Conservation (phyloP, 2,888 invertebrate genomes). For the Agrotis segetum region DNA sequence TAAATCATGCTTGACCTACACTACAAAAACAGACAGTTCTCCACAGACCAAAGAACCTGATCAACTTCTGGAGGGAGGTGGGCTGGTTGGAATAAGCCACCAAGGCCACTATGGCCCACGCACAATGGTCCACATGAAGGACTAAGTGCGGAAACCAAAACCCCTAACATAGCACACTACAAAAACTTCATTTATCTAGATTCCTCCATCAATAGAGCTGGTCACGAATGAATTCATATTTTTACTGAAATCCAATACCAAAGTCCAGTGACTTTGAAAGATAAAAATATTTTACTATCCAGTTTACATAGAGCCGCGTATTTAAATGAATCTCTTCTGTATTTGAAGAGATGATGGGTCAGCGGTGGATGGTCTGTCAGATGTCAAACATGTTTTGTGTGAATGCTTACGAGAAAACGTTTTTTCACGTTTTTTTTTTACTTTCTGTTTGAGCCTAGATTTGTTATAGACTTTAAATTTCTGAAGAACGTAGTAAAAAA, state of each 20-base stretch:
- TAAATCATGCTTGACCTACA: not conserved
- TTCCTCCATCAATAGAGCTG: constrained; percentile 4
- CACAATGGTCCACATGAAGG: no score
- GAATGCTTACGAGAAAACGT: not conserved
- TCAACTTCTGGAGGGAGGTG: no score
- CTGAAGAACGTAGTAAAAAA: no score
- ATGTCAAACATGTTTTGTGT: constrained; percentile 11
- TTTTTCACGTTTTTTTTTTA: constrained; percentile 3
- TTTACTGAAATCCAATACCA: constrained; percentile 48
- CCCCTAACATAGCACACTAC: no score
- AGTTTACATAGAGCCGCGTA: constrained; percentile 26
- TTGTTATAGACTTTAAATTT: not conserved
- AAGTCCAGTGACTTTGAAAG: constrained; percentile 54
- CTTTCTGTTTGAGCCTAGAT: constrained; percentile 1
- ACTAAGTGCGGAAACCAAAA: no score
- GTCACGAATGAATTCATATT: constrained; percentile 34
- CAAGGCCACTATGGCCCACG: no score
- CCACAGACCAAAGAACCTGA: no score
- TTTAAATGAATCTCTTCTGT: constrained; percentile 27
- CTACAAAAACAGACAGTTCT: constrained; percentile 10
- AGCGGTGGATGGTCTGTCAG: constrained; percentile 9
- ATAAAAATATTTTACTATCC: constrained; percentile 53
- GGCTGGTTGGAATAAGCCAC: no score
- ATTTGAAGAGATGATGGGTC: constrained; percentile 7
- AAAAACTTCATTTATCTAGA: constrained; percentile 11